A percentile compares a stretch with the other conserved stretches of the same genome.
phyloP scores from a whole-genome alignment of 2,888 invertebrate genomes.

The Eudemis profundana region DNA sequence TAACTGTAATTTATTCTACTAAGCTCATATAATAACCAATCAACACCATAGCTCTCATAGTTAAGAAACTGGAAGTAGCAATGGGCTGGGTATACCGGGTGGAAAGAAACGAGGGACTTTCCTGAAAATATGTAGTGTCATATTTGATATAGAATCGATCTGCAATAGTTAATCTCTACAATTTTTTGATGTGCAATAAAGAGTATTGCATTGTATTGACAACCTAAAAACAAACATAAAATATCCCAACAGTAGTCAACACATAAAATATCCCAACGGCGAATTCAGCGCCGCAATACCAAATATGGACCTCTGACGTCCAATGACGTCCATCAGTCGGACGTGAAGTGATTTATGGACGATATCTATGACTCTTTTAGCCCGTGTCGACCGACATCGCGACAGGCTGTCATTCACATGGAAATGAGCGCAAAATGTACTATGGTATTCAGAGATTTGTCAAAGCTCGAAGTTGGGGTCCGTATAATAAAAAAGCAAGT shows the following conservation, averaged over 20 bases:
- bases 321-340: constrained; percentile 32
- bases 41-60: too few relatives aligned
- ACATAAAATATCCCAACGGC: not conserved
- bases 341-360: constrained; percentile 48
- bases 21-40: too few relatives aligned
- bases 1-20: too few relatives aligned
- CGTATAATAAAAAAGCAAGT: too few relatives aligned
- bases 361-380: constrained; percentile 48
- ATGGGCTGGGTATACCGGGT: too few relatives aligned
- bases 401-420: constrained; percentile 45
- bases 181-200: too few relatives aligned
- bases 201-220: not conserved
- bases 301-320: constrained; percentile 36
- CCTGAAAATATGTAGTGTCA: too few relatives aligned
- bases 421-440: constrained; percentile 23
- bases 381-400: constrained; percentile 30
- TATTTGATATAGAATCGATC: too few relatives aligned
- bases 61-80: too few relatives aligned
- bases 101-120: too few relatives aligned
- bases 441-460: not conserved
- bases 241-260: constrained; percentile 4
- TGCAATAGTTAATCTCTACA: too few relatives aligned
- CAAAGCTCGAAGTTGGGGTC: too few relatives aligned
- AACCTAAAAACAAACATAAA: not conserved
- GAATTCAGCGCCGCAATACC: constrained; percentile 6